A percentile compares a stretch with the other conserved stretches of the same genome.
Conservation (phyloP, 2,888 invertebrate species). For the Ischnus inquisitorius region DNA sequence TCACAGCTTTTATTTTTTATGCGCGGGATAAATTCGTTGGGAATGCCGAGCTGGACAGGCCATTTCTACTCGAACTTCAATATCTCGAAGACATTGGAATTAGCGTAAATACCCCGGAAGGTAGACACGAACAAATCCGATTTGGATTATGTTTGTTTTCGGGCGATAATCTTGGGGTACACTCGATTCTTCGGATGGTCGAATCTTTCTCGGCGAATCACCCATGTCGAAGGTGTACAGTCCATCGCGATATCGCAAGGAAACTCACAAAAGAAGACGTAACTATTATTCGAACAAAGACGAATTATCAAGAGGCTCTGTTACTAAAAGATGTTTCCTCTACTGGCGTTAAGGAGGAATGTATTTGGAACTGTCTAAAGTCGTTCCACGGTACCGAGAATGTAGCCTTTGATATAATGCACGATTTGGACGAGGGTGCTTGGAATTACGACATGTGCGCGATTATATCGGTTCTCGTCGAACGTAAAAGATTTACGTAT, state of each 20-base stretch:
- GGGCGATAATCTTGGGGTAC: not conserved
- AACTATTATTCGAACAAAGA: not conserved
- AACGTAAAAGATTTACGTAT: not conserved
- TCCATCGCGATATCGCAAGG: not conserved
- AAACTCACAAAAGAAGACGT: not conserved
- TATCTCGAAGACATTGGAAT: not conserved
- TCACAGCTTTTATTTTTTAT: not conserved
- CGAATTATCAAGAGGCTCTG: not conserved
- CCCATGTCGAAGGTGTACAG: not conserved
- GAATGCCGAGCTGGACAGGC: not conserved
- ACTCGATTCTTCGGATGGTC: not conserved
- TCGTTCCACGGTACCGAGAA: not conserved
- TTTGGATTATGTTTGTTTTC: not conserved
- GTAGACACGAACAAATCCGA: not conserved
- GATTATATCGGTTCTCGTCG: not conserved
- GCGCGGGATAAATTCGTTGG: not conserved
- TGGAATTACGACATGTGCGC: not conserved
- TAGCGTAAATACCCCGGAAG: not conserved
- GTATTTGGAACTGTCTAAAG: not conserved
- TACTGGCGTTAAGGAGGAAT: not conserved
- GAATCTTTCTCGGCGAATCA: not conserved
- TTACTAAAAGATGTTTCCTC: not conserved
- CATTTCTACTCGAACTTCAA: not conserved
- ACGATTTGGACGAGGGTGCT: not conserved
- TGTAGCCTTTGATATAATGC: not conserved